Conservation (phyloP, 1,140 invertebrate species). For the Pectinophora gossypiella region DNA sequence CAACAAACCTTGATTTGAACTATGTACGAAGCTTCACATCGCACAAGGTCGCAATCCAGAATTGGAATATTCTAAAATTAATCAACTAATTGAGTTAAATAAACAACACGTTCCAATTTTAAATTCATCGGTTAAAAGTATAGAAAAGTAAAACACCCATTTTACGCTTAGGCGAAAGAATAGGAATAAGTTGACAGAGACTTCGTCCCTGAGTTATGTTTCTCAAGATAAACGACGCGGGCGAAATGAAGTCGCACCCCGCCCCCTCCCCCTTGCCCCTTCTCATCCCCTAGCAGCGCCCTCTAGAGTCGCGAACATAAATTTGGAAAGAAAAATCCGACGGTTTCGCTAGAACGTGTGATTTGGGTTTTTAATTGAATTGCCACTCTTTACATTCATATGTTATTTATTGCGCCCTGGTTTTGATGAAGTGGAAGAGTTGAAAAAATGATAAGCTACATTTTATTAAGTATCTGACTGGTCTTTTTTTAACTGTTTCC, state of each 20-base stretch:
- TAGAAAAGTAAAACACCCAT: constrained; percentile 64
- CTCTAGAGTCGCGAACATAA: constrained; percentile 56
- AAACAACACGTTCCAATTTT: neutral
- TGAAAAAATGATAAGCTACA: no score
- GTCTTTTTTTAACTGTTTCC: no score
- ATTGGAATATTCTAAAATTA: no score
- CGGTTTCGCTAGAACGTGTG: constrained; percentile 64
- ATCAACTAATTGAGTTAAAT: no score
- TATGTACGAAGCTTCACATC: no score
- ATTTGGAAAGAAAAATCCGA: constrained; percentile 71
- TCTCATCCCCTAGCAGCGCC: constrained; percentile 21
- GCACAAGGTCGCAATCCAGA: no score
- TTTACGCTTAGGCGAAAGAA: constrained; percentile 75
- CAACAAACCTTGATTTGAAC: no score
- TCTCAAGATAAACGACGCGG: constrained; percentile 75
- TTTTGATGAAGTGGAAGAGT: neutral
- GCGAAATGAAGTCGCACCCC: constrained; percentile 74
- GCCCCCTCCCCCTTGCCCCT: constrained; percentile 20
- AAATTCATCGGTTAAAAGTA: neutral
- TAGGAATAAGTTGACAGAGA: constrained; percentile 77
- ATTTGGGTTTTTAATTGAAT: constrained; percentile 73
- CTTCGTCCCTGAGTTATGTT: constrained; percentile 74
- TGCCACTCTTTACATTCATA: constrained; percentile 20
- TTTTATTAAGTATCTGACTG: no score
- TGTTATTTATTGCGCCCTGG: neutral